These are phyloP conservation scores for Premnoplex brunnescens DNA, from an alignment of 2,797 vertebrate species.

Conservation along the genomic window DNA sequence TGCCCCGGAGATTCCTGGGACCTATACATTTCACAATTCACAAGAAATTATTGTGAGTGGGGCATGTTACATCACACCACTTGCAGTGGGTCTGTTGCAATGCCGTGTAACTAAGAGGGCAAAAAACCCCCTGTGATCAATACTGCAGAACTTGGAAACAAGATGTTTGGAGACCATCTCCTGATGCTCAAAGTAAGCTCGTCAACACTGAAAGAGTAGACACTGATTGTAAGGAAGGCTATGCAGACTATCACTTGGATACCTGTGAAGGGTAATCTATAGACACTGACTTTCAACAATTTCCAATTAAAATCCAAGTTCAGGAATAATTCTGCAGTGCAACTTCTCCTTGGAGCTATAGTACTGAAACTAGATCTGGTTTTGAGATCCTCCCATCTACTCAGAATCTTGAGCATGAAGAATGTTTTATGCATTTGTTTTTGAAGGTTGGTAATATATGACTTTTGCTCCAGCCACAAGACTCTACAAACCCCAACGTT, in stretches of 20 bases:
- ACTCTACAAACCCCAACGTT: neutral
- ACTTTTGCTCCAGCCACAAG: neutral
- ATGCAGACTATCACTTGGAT: neutral
- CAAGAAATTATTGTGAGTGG: neutral
- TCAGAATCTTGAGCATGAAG: neutral
- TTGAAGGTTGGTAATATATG: neutral
- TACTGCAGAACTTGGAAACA: neutral
- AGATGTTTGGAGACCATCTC: neutral
- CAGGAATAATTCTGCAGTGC: neutral
- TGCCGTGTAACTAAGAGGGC: neutral
- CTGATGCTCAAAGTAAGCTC: neutral
- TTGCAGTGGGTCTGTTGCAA: neutral
- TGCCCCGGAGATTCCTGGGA: neutral
- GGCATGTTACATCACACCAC: neutral
- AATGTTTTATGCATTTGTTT: neutral
- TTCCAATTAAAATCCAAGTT: neutral
- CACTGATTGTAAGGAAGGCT: neutral
- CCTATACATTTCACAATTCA: neutral
- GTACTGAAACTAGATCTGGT: neutral
- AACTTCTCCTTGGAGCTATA: neutral
- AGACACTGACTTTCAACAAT: neutral
- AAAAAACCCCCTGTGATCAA: accelerated
- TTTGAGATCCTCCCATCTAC: neutral
- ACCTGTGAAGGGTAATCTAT: accelerated
- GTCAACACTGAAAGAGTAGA: neutral